These are phyloP conservation scores for Tinea pellionella DNA, from an alignment of 2,888 invertebrate species.

Conservation along the genomic window DNA sequence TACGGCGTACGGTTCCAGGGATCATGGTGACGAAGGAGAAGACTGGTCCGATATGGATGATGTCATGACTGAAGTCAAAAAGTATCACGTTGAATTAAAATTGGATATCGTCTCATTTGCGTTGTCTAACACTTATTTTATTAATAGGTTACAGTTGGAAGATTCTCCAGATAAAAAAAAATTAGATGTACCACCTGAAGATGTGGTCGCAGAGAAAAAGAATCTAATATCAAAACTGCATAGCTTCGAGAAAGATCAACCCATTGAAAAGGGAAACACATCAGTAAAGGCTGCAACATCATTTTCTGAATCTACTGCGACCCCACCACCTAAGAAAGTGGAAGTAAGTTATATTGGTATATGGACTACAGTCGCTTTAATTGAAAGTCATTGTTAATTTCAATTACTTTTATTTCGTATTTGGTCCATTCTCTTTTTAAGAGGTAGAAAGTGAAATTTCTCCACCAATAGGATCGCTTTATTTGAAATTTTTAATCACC, in stretches of 20 bases:
- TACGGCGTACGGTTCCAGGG: neutral
- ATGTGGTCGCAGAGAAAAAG: slow-evolving; percentile 54
- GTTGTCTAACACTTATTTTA: neutral
- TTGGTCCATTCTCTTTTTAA: no score
- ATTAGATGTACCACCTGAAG: slow-evolving; percentile 40
- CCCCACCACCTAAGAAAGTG: slow-evolving; percentile 37
- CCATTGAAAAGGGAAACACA: slow-evolving; percentile 16
- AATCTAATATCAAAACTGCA: slow-evolving; percentile 49
- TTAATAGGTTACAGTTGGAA: slow-evolving; percentile 41
- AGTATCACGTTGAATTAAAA: slow-evolving; percentile 44
- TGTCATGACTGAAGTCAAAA: slow-evolving; percentile 72
- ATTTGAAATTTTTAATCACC: no score
- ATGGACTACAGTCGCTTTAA: neutral
- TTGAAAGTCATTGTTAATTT: neutral
- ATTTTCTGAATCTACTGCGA: slow-evolving; percentile 20
- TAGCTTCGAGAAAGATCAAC: slow-evolving; percentile 43
- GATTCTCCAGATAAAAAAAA: slow-evolving; percentile 32
- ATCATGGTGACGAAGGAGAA: slow-evolving; percentile 35
- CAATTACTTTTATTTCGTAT: no score
- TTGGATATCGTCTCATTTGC: no score
- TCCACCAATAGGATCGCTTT: no score
- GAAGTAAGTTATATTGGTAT: no score
- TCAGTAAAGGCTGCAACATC: neutral
- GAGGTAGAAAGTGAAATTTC: no score
- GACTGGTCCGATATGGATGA: slow-evolving; percentile 64